A percentile compares a stretch with the other conserved stretches of the same genome.
These are phyloP conservation scores for Nyleta sp. DNA, from an alignment of 2,888 invertebrate species.

Conservation along the genomic window DNA sequence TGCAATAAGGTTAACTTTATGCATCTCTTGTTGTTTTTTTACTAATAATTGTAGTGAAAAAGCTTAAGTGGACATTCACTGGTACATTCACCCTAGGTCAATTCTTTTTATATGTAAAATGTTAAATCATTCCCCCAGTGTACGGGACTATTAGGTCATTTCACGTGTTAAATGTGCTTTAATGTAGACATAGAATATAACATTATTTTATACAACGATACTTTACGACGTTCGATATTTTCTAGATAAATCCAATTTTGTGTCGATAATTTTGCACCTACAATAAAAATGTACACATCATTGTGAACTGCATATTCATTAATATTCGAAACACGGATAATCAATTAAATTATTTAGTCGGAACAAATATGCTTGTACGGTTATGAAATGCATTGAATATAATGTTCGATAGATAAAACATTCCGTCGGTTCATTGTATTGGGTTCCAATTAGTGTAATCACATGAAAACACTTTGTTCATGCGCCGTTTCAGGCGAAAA, in stretches of 20 bases:
- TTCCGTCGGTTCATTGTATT: slow-evolving; percentile 14
- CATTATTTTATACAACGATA: not conserved
- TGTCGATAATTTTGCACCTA: not conserved
- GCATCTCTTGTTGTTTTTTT: too few relatives aligned
- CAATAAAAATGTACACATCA: slow-evolving; percentile 9
- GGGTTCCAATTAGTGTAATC: slow-evolving; percentile 26
- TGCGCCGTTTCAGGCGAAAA: not conserved
- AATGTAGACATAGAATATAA: slow-evolving; percentile 1
- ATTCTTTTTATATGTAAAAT: too few relatives aligned
- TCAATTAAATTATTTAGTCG: slow-evolving; percentile 36
- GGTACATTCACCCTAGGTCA: too few relatives aligned
- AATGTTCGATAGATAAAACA: slow-evolving; percentile 18
- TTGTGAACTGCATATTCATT: not conserved
- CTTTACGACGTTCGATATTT: not conserved
- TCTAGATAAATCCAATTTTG: not conserved
- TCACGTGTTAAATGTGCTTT: too few relatives aligned
- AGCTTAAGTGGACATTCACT: too few relatives aligned
- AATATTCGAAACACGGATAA: not conserved
- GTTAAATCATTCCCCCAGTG: too few relatives aligned
- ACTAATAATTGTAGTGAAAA: too few relatives aligned
- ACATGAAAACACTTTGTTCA: slow-evolving; percentile 16
- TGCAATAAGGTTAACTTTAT: too few relatives aligned
- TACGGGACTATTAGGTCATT: too few relatives aligned
- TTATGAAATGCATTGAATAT: slow-evolving; percentile 25
- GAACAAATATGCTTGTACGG: not conserved